Percentiles rank a stretch among this genome's conserved stretches.
Evolutionary conservation across 2,888 invertebrate species (phyloP).

Genomic region (Quadroppia sp.): DNA sequence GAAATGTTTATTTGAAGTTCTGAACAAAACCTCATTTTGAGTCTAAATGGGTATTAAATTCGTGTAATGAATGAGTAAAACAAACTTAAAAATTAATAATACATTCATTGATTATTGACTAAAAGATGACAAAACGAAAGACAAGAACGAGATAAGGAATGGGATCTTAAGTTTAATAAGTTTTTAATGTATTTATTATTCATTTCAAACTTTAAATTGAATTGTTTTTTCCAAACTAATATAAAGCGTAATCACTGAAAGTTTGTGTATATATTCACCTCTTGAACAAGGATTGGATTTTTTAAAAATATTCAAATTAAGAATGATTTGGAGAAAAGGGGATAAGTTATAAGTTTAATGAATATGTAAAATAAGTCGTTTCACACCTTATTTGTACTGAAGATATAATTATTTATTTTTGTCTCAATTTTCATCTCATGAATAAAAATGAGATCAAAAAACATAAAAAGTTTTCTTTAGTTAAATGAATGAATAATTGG

Average conservation of each 20-base stretch:
- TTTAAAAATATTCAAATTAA: no score
- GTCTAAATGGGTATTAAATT: no score
- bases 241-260: neutral
- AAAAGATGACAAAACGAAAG: no score
- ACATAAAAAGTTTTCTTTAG: no score
- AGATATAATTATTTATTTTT: constrained; percentile 15
- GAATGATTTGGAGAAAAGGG: neutral
- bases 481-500: constrained; percentile 3
- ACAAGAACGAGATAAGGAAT: no score
- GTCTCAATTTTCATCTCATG: constrained; percentile 14
- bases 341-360: constrained; percentile 1
- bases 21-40: neutral
- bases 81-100: no score
- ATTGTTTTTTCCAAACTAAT: neutral
- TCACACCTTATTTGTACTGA: neutral
- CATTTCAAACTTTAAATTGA: neutral
- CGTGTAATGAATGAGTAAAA: no score
- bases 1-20: neutral
- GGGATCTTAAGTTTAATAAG: no score
- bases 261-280: neutral
- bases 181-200: no score
- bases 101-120: no score
- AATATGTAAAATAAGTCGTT: constrained; percentile 31
- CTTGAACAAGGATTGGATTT: no score
- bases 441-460: constrained; percentile 17